Evolutionary conservation across 2,797 vertebrate species (phyloP).

Genomic region (Takifugu ocellatus): DNA sequence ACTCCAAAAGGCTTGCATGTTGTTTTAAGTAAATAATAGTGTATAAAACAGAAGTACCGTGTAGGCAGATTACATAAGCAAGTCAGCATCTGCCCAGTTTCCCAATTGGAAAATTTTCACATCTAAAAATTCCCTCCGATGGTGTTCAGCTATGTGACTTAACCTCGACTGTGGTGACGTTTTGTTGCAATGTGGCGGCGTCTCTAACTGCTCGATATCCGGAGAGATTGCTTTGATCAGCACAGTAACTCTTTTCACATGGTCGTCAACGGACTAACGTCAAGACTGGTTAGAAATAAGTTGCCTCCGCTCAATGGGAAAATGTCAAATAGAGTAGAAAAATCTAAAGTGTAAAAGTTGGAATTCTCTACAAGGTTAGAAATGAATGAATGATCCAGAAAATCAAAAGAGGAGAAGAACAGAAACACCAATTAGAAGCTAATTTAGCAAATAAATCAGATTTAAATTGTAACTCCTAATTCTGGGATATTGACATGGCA

Average conservation of each 20-base stretch:
- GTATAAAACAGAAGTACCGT: slow-evolving; percentile 22
- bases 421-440: no score
- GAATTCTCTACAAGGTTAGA: no score
- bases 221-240: slow-evolving; percentile 34
- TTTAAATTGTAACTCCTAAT: no score
- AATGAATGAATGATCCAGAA: no score
- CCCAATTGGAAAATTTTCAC: slow-evolving; percentile 28
- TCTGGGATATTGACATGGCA: no score
- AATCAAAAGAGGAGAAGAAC: no score
- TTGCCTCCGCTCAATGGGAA: slow-evolving; percentile 22
- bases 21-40: slow-evolving; percentile 21
- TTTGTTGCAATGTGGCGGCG: slow-evolving; percentile 10
- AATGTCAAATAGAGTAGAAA: not conserved
- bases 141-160: slow-evolving; percentile 12
- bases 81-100: slow-evolving; percentile 47
- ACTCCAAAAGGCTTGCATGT: not conserved
- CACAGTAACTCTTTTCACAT: slow-evolving; percentile 32
- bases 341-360: no score
- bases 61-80: slow-evolving; percentile 45
- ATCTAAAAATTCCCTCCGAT: slow-evolving; percentile 30
- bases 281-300: slow-evolving; percentile 46
- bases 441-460: no score
- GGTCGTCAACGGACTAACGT: slow-evolving; percentile 39
- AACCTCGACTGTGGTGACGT: slow-evolving; percentile 25
- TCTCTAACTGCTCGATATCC: slow-evolving; percentile 4